Evolutionary conservation across 2,797 vertebrate genomes (phyloP).

Genomic region (Oryzias dopingdopingensis): DNA sequence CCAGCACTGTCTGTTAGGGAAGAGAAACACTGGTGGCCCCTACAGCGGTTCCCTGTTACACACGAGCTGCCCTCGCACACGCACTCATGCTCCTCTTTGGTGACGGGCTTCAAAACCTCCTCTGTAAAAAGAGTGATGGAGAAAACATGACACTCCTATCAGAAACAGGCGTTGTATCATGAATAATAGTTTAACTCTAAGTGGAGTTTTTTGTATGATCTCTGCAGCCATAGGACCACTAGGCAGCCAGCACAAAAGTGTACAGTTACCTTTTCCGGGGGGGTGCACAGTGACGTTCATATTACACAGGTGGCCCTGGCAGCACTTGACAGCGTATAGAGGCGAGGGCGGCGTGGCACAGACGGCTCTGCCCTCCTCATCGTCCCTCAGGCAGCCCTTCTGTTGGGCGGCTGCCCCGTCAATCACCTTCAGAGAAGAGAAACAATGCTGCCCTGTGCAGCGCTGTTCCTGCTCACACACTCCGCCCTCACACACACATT

Average conservation of each 20-base stretch:
- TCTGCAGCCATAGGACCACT: conserved; percentile 15
- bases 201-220: conserved; percentile 2
- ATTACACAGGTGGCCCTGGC: conserved; percentile 95
- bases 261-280: conserved; percentile 83
- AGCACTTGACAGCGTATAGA: conserved; percentile 89
- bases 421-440: conserved; percentile 86
- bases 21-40: conserved; percentile 92
- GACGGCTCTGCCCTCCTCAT: conserved; percentile 87
- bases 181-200: not conserved
- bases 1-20: conserved; percentile 86
- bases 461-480: conserved; percentile 80
- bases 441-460: conserved; percentile 92
- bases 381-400: conserved; percentile 94
- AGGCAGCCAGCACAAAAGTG: conserved; percentile 39
- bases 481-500: conserved; percentile 89
- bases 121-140: conserved; percentile 67
- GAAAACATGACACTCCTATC: not conserved
- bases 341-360: conserved; percentile 87
- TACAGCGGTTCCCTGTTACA: conserved; percentile 83
- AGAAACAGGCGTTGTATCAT: not conserved
- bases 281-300: conserved; percentile 89
- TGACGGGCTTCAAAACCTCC: conserved; percentile 75
- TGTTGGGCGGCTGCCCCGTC: conserved; percentile 84
- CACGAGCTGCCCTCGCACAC: conserved; percentile 93
- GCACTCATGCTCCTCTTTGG: conserved; percentile 84